These are phyloP conservation scores for Acromyrmex heyeri DNA, from an alignment of 1,140 invertebrate genomes.

Conservation along the genomic window DNA sequence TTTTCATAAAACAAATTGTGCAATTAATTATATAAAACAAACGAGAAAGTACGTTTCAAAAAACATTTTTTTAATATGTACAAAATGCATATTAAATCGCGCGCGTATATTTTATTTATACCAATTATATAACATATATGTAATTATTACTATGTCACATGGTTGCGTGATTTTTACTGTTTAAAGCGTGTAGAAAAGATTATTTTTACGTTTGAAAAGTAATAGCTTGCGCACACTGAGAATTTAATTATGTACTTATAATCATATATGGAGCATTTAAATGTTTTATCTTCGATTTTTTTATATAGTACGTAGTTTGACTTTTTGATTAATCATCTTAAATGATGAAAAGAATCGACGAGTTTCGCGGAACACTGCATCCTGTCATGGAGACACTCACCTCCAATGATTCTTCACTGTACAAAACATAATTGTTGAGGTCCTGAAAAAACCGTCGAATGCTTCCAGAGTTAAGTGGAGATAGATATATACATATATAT, in stretches of 20 bases:
- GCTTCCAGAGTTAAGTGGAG: constrained; percentile 63
- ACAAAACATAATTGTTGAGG: constrained; percentile 30
- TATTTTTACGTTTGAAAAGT: not conserved
- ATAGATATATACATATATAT: constrained; percentile 1
- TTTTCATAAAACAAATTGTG: too few species aligned
- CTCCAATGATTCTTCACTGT: constrained; percentile 49
- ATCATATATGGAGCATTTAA: not conserved
- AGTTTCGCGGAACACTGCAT: not conserved
- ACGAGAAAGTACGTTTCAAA: not conserved
- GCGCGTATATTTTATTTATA: not conserved
- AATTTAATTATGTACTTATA: not conserved
- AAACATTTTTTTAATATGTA: not conserved
- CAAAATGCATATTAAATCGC: not conserved
- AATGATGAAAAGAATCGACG: constrained; percentile 3
- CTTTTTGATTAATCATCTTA: not conserved
- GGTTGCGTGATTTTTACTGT: not conserved
- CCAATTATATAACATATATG: not conserved
- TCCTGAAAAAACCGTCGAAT: constrained; percentile 57
- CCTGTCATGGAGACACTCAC: not conserved
- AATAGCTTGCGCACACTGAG: not conserved
- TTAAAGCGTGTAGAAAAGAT: not conserved
- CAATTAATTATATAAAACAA: not conserved
- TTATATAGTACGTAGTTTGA: not conserved
- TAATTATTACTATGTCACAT: not conserved
- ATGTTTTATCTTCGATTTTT: not conserved